phyloP scores from a whole-genome alignment of 1,140 invertebrate genomes.

The Scaptomyza graminum region DNA sequence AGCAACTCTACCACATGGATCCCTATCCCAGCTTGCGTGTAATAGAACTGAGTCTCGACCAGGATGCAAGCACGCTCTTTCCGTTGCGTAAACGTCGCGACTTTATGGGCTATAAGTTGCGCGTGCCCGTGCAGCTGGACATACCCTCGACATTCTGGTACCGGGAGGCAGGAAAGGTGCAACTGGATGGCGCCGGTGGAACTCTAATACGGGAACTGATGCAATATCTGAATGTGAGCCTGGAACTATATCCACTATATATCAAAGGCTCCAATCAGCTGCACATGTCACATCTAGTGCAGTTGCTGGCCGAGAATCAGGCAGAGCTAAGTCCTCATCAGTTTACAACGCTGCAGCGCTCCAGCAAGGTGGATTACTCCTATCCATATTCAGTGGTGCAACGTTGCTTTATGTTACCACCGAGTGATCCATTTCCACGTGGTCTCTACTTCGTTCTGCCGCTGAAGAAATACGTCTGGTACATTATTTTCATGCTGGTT shows the following conservation, averaged over 20 bases:
- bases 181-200: conserved; percentile 56
- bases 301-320: conserved; percentile 19
- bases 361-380: conserved; percentile 51
- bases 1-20: conserved; percentile 61
- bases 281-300: conserved; percentile 38
- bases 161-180: background rate
- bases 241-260: conserved; percentile 43
- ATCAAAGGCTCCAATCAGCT: conserved; percentile 53
- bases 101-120: conserved; percentile 54
- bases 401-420: conserved; percentile 64
- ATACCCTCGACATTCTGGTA: conserved; percentile 69
- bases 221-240: conserved; percentile 51
- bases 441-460: conserved; percentile 48
- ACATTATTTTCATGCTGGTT: conserved; percentile 10
- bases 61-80: conserved; percentile 38
- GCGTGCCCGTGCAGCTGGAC: conserved; percentile 60
- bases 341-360: conserved; percentile 45
- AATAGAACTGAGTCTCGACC: conserved; percentile 9
- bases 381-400: conserved; percentile 46
- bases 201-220: conserved; percentile 47
- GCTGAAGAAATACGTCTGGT: conserved; percentile 40
- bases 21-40: conserved; percentile 58
- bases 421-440: conserved; percentile 30
- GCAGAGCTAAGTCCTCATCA: conserved; percentile 62
- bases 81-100: conserved; percentile 21